phyloP scores from a whole-genome alignment of 2,113 vertebrate genomes.

The Bagarius yarrelli region DNA sequence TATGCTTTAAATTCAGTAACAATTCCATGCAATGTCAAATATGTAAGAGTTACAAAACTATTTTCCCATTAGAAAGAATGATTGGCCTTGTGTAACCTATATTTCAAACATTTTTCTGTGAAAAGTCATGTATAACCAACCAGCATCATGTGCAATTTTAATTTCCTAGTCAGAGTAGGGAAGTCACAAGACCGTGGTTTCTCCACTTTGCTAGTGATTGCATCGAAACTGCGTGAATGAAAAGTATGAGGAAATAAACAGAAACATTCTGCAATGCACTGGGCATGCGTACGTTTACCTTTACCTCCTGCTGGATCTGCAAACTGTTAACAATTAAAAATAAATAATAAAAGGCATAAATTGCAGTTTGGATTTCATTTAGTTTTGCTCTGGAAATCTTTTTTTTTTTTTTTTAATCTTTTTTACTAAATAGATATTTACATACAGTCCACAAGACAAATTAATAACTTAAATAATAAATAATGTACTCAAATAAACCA shows the following conservation, averaged over 20 bases:
- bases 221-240: neutral
- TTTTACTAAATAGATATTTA: no score
- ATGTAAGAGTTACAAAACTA: neutral
- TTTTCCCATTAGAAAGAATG: neutral
- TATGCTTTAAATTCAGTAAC: neutral
- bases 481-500: no score
- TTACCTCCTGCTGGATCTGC: no score
- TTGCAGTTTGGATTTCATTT: no score
- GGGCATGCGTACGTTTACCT: neutral
- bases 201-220: neutral
- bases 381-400: no score
- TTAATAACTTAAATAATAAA: no score
- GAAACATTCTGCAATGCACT: neutral
- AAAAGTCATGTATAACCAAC: neutral
- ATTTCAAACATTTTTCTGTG: neutral
- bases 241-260: neutral
- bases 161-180: constrained; percentile 22
- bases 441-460: no score
- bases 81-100: neutral
- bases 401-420: no score
- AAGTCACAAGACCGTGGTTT: constrained; percentile 42
- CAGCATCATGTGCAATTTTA: constrained; percentile 9
- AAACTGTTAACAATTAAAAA: no score
- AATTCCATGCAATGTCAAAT: neutral
- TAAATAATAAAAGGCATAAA: no score